These are phyloP conservation scores for Drosophila prosaltans DNA, from an alignment of 1,140 invertebrate species.

Conservation along the genomic window DNA sequence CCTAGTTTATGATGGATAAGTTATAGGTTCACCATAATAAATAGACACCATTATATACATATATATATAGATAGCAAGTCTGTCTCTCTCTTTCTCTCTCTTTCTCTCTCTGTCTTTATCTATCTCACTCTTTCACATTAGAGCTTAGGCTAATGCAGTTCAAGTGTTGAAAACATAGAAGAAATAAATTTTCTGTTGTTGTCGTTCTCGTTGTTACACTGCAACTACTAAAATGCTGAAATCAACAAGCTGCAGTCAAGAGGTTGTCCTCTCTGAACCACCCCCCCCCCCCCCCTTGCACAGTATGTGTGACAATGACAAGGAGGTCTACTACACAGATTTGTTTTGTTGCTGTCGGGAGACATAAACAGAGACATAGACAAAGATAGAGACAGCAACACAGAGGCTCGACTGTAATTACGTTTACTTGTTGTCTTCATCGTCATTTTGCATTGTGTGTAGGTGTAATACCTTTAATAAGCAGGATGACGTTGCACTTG, in stretches of 20 bases:
- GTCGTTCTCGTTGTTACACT: slow-evolving; percentile 27
- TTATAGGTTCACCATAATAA: not conserved
- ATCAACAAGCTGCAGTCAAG: slow-evolving; percentile 61
- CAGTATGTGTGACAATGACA: slow-evolving; percentile 72
- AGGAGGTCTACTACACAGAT: slow-evolving; percentile 68
- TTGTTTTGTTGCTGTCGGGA: not conserved
- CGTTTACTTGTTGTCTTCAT: slow-evolving; percentile 76
- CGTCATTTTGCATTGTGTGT: slow-evolving; percentile 51
- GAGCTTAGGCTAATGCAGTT: slow-evolving; percentile 79
- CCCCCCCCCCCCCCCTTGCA: slow-evolving; percentile 9
- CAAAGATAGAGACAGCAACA: not conserved
- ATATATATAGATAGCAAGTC: not conserved
- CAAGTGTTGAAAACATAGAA: slow-evolving; percentile 77
- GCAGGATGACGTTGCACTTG: slow-evolving; percentile 80
- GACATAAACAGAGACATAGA: slow-evolving; percentile 11
- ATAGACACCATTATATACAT: not conserved
- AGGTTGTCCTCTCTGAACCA: slow-evolving; percentile 32
- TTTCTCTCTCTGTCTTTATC: not conserved
- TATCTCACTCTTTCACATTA: slow-evolving; percentile 26
- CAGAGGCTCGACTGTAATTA: slow-evolving; percentile 62
- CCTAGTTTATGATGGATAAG: slow-evolving; percentile 23
- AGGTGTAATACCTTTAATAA: slow-evolving; percentile 79
- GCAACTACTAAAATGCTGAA: slow-evolving; percentile 27
- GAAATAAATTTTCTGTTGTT: slow-evolving; percentile 65
- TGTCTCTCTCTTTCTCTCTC: not conserved